These are phyloP conservation scores for Hydrolagus colliei DNA, from an alignment of 2,797 vertebrate genomes.

Conservation along the genomic window DNA sequence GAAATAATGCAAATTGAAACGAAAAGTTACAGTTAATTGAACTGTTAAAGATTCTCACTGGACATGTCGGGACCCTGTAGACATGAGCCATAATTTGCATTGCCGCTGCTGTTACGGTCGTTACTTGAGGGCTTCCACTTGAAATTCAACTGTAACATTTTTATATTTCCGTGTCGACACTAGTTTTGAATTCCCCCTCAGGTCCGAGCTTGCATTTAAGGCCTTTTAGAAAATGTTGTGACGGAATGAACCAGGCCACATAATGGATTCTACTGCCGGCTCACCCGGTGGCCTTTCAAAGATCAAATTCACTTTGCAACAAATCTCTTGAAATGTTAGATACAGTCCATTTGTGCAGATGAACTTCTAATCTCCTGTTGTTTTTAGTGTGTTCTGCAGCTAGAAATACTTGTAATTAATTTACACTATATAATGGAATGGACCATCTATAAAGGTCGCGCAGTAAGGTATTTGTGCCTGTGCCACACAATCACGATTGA, in stretches of 20 bases:
- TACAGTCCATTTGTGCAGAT: neutral
- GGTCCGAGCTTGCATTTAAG: conserved; percentile 15
- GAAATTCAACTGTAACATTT: conserved; percentile 25
- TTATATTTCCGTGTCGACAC: neutral
- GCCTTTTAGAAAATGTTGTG: neutral
- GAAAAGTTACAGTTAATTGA: conserved; percentile 17
- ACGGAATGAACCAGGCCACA: neutral
- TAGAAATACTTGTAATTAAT: neutral
- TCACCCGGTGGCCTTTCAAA: neutral
- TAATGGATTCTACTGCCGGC: neutral
- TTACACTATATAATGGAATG: neutral
- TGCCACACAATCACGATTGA: neutral
- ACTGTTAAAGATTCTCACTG: neutral
- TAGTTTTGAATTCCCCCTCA: conserved; percentile 8
- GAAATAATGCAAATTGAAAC: neutral
- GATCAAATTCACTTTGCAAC: neutral
- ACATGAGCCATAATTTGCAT: conserved; percentile 4
- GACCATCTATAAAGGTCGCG: neutral
- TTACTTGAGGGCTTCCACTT: neutral
- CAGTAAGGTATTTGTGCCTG: neutral
- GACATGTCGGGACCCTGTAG: neutral
- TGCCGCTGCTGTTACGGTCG: neutral
- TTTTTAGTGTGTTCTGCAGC: neutral
- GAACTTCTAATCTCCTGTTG: neutral
- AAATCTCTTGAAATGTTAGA: conserved; percentile 14